Conservation (phyloP, 2,888 invertebrate genomes). For the Hermaeophaga mercurialis region DNA sequence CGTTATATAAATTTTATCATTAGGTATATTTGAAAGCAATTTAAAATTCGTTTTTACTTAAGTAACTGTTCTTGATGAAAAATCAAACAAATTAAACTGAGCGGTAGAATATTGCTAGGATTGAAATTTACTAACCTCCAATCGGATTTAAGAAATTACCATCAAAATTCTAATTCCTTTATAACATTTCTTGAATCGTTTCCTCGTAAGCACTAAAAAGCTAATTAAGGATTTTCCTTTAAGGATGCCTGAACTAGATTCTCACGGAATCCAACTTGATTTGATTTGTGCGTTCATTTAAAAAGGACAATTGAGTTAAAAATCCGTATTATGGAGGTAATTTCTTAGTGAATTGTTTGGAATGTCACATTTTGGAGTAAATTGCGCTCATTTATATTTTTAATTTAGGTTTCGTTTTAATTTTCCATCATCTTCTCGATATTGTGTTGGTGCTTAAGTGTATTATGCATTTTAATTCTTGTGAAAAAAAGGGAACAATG, state of each 20-base stretch:
- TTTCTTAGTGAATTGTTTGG: too few species aligned
- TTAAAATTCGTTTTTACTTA: too few species aligned
- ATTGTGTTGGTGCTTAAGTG: too few species aligned
- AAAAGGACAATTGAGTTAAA: slow-evolving; percentile 2
- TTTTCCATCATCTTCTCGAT: too few species aligned
- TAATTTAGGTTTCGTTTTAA: too few species aligned
- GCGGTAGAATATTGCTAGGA: not conserved
- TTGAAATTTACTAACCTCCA: slow-evolving; percentile 5
- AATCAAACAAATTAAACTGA: not conserved
- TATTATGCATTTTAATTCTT: too few species aligned
- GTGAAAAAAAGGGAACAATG: too few species aligned
- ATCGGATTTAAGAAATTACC: not conserved
- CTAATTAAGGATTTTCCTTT: slow-evolving; percentile 9
- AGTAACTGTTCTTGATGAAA: not conserved
- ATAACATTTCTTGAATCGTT: slow-evolving; percentile 4
- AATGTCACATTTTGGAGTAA: too few species aligned
- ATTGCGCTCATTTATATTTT: too few species aligned
- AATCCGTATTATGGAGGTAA: too few species aligned
- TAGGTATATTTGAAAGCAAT: too few species aligned
- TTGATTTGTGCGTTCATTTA: slow-evolving; percentile 5
- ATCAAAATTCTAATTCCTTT: not conserved
- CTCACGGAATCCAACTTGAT: not conserved
- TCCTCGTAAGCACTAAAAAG: not conserved
- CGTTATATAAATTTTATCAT: too few species aligned
- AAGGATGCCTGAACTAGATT: slow-evolving; percentile 5